Evolutionary conservation across 2,113 vertebrate genomes (phyloP).

Genomic region (Pongo abelii): DNA sequence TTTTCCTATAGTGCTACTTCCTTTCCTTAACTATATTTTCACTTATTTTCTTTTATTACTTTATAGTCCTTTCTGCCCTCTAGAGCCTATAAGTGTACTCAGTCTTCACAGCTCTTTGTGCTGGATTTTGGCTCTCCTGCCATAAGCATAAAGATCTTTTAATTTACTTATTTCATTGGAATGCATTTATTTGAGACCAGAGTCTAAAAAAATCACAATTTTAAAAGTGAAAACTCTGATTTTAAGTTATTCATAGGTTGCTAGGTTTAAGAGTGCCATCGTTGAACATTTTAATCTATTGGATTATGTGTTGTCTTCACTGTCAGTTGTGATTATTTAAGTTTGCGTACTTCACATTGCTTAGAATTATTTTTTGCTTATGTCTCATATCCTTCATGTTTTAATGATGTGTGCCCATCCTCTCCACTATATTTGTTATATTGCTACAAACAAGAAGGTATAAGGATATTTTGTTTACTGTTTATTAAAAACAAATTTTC

Average conservation of each 20-base stretch:
- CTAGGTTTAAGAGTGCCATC: slow-evolving; percentile 35
- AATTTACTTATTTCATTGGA: not conserved
- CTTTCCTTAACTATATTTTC: slow-evolving; percentile 34
- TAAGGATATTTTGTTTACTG: slow-evolving; percentile 34
- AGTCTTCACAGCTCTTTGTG: not conserved
- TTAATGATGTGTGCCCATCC: slow-evolving; percentile 8
- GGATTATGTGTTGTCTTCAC: slow-evolving; percentile 49
- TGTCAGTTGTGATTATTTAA: slow-evolving; percentile 4
- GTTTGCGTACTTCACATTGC: slow-evolving; percentile 37
- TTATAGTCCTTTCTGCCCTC: slow-evolving; percentile 40
- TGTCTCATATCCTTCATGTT: slow-evolving; percentile 45
- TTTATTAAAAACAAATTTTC: slow-evolving; percentile 56
- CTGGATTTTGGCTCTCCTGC: not conserved
- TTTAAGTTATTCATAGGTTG: slow-evolving; percentile 27
- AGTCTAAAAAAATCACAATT: slow-evolving; percentile 15
- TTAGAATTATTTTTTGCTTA: slow-evolving; percentile 49
- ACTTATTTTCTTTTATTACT: slow-evolving; percentile 39
- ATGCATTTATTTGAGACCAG: slow-evolving; percentile 39
- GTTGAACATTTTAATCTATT: slow-evolving; percentile 48
- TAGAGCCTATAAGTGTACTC: slow-evolving; percentile 38
- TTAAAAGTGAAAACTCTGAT: slow-evolving; percentile 42
- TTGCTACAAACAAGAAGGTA: slow-evolving; percentile 18
- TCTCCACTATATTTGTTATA: slow-evolving; percentile 33
- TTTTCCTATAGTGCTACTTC: slow-evolving; percentile 5
- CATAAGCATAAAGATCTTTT: slow-evolving; percentile 7